Conservation (phyloP, 2,888 invertebrate species). For the Limnephilus rhombicus region DNA sequence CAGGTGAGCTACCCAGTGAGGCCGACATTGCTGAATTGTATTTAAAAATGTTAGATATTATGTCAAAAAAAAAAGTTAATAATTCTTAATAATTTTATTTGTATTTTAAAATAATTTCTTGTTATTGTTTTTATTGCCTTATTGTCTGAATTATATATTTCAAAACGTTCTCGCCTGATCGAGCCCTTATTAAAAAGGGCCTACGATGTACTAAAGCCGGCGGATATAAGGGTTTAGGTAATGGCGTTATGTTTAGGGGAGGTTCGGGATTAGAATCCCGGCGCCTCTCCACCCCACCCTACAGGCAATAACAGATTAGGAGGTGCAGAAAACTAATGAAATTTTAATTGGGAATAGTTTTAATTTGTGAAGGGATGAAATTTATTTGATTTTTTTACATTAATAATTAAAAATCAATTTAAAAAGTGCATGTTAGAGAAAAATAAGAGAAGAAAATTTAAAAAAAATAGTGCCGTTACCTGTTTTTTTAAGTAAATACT, state of each 20-base stretch:
- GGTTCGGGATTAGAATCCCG: not conserved
- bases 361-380: not conserved
- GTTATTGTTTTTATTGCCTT: not conserved
- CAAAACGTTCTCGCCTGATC: not conserved
- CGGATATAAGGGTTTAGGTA: not conserved
- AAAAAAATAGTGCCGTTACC: too few relatives aligned
- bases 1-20: too few relatives aligned
- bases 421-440: too few relatives aligned
- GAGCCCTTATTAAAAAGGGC: not conserved
- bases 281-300: not conserved
- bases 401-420: too few relatives aligned
- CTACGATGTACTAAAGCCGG: not conserved
- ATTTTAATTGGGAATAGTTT: not conserved
- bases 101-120: too few relatives aligned
- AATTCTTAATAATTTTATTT: too few relatives aligned
- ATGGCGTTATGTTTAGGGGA: not conserved
- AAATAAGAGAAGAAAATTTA: too few relatives aligned
- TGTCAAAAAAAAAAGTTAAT: too few relatives aligned
- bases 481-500: too few relatives aligned
- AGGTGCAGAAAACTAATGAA: not conserved
- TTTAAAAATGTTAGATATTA: too few relatives aligned
- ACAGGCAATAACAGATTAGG: not conserved
- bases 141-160: not conserved
- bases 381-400: too few relatives aligned
- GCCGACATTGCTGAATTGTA: too few relatives aligned